Base-by-base conservation (phyloP, 2,797 vertebrate species). In the Chelon auratus region DNA sequence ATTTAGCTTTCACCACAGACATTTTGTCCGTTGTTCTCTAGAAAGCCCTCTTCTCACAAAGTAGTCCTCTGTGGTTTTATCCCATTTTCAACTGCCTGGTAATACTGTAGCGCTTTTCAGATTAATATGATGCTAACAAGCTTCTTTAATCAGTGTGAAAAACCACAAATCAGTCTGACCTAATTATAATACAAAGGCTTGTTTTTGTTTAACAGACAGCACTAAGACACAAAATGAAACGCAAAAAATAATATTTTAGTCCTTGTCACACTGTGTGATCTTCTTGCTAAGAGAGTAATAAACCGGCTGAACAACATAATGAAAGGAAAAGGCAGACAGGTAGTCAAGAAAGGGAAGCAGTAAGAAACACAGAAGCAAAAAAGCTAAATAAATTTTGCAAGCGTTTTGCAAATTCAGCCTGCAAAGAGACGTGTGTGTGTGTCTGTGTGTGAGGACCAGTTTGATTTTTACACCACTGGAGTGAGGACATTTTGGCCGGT, bases 181-280 rank as follows among this genome's bases (percentile, higher is more conserved):
- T 70, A 83, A 84, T 89, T 84, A 84, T 53, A 75, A 68, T 45
- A 75, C 51, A 69, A 78, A 75, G 33, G 66, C 43, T 33, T 65
- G 60, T 77, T 67, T 68, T 53, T 33, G 30, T 33, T 33, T 40
- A 2, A 53, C 63, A 82, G 80, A 76, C 47, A 58, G 61, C 54
- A 71, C 20, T 0, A 11, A 54, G 57, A 24, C 17, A 30, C 24
- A 57, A 33, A 33, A 33, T 33, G 30, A 33, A 33, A 75, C 75
- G 50, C 68, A 39, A 37, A 78, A 81, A 70, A 70, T 37, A 40
- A 18, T 13, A 22, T 74, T 57, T 36, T 30, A 69, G 67, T 60
- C 22, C 8, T 22, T 12, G 48, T 63, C 62, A 57, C 13, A 4
- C 22, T 2, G 18, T 14, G 40, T 33, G 12, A 75, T 72, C 43